Percentiles rank a stretch among this genome's conserved stretches.
Conservation (phyloP, 64 coral and sea anemone genomes). For the Pocillopora damicornis region DNA sequence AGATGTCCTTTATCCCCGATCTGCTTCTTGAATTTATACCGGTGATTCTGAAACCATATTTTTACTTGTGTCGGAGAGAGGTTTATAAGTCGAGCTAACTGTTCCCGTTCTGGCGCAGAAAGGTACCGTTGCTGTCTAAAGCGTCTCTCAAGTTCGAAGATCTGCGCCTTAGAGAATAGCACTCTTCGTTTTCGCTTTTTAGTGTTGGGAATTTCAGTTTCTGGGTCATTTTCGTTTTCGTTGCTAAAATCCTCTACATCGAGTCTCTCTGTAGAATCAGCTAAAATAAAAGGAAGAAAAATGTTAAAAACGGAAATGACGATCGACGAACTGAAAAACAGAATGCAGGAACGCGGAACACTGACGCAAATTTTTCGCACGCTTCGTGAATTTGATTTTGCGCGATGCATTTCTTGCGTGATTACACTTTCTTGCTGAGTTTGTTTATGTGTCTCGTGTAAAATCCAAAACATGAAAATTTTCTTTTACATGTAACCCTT, state of each 20-base stretch:
- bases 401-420: not conserved
- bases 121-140: conserved; percentile 72
- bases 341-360: not conserved
- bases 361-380: not conserved
- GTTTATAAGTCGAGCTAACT: conserved; percentile 70
- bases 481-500: not conserved
- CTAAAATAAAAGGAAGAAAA: not conserved
- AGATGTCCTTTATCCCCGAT: conserved; percentile 52
- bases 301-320: not conserved
- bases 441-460: not conserved
- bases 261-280: conserved; percentile 32
- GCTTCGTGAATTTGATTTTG: not conserved
- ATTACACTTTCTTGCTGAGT: not conserved
- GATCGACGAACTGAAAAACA: not conserved
- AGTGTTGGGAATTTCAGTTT: conserved; percentile 37
- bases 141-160: conserved; percentile 70
- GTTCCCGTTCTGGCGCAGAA: conserved; percentile 74
- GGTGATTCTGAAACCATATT: conserved; percentile 91
- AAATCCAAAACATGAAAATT: not conserved
- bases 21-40: conserved; percentile 70
- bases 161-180: conserved; percentile 74
- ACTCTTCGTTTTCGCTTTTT: conserved; percentile 71
- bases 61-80: conserved; percentile 78
- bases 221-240: not conserved
- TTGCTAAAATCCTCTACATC: conserved; percentile 29